Evolutionary conservation across 2,113 vertebrate species (phyloP).

Genomic region (Urocolius indicus): DNA sequence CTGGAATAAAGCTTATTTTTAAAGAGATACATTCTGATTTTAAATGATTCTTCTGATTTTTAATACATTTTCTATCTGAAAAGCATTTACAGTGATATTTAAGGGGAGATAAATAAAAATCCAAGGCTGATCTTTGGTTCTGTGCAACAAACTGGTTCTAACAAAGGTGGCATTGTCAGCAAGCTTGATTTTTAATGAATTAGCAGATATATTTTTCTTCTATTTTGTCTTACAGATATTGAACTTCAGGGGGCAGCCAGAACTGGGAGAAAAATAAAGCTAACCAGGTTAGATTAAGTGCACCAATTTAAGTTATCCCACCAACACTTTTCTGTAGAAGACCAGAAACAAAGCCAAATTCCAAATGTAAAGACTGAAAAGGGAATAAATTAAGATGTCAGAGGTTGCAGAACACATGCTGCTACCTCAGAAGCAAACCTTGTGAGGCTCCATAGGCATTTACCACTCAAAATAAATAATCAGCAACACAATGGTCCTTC

Average conservation of each 20-base stretch:
- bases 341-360: not conserved
- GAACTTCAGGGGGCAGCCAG: not conserved
- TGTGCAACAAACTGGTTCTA: conserved; percentile 1
- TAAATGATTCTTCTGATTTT: not conserved
- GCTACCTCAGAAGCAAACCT: not conserved
- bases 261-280: not conserved
- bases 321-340: not conserved
- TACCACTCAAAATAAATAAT: conserved; percentile 4
- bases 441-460: not conserved
- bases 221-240: conserved; percentile 12
- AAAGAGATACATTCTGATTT: not conserved
- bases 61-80: not conserved
- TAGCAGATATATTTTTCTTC: not conserved
- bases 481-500: not conserved
- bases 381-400: not conserved
- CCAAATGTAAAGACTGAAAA: conserved; percentile 4
- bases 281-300: not conserved
- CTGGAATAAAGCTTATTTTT: not conserved
- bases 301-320: not conserved
- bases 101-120: not conserved
- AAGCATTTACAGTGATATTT: not conserved
- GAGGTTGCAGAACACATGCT: not conserved
- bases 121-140: not conserved
- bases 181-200: conserved; percentile 4
- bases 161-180: conserved; percentile 20